phyloP scores from a whole-genome alignment of 2,888 invertebrate genomes.

The Megamerina dolium region DNA sequence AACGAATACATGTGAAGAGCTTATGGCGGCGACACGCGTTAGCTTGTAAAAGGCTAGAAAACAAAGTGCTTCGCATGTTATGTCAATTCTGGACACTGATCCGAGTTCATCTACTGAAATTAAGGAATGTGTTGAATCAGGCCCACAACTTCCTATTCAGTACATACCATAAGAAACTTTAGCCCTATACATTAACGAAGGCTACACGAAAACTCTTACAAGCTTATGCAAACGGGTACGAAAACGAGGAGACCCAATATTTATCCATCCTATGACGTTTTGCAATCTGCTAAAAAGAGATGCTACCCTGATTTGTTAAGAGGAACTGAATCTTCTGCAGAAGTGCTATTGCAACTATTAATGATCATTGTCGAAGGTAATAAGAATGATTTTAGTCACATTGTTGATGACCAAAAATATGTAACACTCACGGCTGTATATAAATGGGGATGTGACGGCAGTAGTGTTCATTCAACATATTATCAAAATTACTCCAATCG shows the following conservation, averaged over 20 bases:
- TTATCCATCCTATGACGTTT: conserved; percentile 7
- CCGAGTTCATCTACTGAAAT: no score
- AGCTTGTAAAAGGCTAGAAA: no score
- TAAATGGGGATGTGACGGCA: conserved; percentile 4
- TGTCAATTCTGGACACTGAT: no score
- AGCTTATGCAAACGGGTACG: conserved; percentile 3
- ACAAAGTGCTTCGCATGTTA: no score
- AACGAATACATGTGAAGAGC: no score
- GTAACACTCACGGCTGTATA: background rate
- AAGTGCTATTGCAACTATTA: conserved; percentile 2
- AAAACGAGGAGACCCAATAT: conserved; percentile 8
- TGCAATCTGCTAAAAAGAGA: conserved; percentile 4
- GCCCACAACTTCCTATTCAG: conserved; percentile 1
- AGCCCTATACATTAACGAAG: conserved; percentile 9
- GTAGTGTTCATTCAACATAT: conserved; percentile 4
- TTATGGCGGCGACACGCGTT: no score
- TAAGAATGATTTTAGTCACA: background rate
- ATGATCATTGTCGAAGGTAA: conserved; percentile 3
- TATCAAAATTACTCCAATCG: background rate
- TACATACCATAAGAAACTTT: conserved; percentile 9
- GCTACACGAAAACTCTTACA: conserved; percentile 6
- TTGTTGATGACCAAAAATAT: background rate
- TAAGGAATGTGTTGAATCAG: no score
- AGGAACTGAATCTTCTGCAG: conserved; percentile 5
- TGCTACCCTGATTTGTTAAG: conserved; percentile 9